phyloP scores from a whole-genome alignment of 2,888 invertebrate genomes.

The Sphaerolaimus hirsutus region DNA sequence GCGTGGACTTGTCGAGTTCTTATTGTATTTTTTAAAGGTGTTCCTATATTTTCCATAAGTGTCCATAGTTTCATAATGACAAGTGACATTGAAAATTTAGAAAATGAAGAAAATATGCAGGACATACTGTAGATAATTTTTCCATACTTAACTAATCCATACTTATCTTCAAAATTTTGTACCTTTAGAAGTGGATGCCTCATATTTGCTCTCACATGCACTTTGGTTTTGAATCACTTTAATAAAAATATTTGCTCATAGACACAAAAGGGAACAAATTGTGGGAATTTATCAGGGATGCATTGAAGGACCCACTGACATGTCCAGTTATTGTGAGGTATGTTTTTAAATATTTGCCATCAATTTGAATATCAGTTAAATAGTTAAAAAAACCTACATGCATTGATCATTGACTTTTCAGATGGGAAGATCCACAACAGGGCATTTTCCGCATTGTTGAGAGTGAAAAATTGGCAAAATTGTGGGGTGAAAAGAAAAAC shows the following conservation, averaged over 20 bases:
- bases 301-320: constrained; percentile 46
- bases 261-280: constrained; percentile 32
- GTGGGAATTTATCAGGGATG: constrained; percentile 62
- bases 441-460: constrained; percentile 67
- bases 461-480: constrained; percentile 56
- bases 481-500: constrained; percentile 63
- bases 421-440: constrained; percentile 59
- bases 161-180: too few relatives aligned
- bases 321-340: constrained; percentile 48
- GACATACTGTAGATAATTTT: too few relatives aligned
- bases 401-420: constrained; percentile 18
- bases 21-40: too few relatives aligned
- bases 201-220: background rate
- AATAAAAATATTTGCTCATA: too few relatives aligned
- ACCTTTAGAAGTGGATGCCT: background rate
- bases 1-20: too few relatives aligned
- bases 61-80: too few relatives aligned
- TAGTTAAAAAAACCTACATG: background rate
- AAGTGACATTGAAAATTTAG: too few relatives aligned
- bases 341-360: too few relatives aligned
- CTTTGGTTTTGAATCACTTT: background rate
- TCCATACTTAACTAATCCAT: too few relatives aligned
- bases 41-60: too few relatives aligned
- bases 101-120: too few relatives aligned
- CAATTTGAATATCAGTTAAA: background rate